These are phyloP conservation scores for Mastigias papua DNA, from an alignment of 30 jellyfish, hydroid and myxozoan species.

Conservation along the genomic window DNA sequence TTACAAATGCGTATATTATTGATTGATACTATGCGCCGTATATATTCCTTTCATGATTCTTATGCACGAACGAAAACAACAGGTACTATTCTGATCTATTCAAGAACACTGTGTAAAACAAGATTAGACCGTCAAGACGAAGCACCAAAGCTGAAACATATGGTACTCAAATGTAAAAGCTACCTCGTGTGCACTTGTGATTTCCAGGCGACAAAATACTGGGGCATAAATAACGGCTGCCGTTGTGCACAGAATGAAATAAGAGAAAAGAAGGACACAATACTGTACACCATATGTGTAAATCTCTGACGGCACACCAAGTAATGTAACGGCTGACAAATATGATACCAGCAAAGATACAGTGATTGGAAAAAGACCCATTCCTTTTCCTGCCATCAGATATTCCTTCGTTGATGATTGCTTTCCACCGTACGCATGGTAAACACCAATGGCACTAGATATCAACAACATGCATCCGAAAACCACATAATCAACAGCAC, in stretches of 20 bases:
- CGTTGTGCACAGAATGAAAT: slow-evolving; percentile 59
- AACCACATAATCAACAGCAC: slow-evolving; percentile 85
- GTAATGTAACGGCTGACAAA: slow-evolving; percentile 91
- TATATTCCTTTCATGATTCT: too few relatives aligned
- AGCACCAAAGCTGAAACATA: neutral
- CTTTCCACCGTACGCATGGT: slow-evolving; percentile 88
- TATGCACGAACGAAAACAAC: too few relatives aligned
- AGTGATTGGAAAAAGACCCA: slow-evolving; percentile 86
- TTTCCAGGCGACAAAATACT: slow-evolving; percentile 63
- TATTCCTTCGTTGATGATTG: slow-evolving; percentile 84
- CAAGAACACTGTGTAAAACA: too few relatives aligned
- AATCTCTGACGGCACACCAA: slow-evolving; percentile 93
- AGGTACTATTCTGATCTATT: too few relatives aligned
- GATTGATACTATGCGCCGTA: too few relatives aligned
- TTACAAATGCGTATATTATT: too few relatives aligned
- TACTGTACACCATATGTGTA: slow-evolving; percentile 93
- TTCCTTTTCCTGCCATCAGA: slow-evolving; percentile 91
- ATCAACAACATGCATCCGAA: slow-evolving; percentile 86
- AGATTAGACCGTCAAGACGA: too few relatives aligned
- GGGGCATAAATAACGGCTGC: slow-evolving; percentile 90
- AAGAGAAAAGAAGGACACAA: slow-evolving; percentile 70
- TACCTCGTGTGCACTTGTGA: slow-evolving; percentile 98
- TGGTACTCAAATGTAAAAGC: neutral
- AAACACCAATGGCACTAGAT: slow-evolving; percentile 88
- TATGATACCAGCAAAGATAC: slow-evolving; percentile 90